Evolutionary conservation across 2,888 invertebrate genomes (phyloP).

Genomic region (Acanthosepion pharaonis): DNA sequence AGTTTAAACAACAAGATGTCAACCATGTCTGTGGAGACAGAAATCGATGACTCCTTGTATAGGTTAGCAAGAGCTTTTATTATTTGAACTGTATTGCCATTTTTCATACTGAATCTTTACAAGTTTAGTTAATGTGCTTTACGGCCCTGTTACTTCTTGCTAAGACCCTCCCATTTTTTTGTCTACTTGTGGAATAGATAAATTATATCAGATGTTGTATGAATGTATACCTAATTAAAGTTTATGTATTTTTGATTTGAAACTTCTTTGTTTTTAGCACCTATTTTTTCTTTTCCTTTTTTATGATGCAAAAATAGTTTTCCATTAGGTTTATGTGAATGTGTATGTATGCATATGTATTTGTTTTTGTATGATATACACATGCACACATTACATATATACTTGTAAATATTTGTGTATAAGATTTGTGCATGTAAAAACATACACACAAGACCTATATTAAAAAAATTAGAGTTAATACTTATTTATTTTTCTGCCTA

Average conservation of each 20-base stretch:
- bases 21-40: slow-evolving; percentile 64
- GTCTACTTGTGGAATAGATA: background rate
- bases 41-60: slow-evolving; percentile 73
- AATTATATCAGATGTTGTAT: background rate
- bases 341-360: too few relatives aligned
- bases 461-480: too few relatives aligned
- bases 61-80: slow-evolving; percentile 61
- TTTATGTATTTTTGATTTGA: background rate
- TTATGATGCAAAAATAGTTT: too few relatives aligned
- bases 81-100: background rate
- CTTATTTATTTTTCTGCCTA: too few relatives aligned
- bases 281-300: too few relatives aligned
- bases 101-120: background rate
- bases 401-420: too few relatives aligned
- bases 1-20: background rate
- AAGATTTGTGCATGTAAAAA: too few relatives aligned
- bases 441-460: too few relatives aligned
- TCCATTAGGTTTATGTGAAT: too few relatives aligned
- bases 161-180: background rate
- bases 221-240: background rate
- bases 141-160: background rate
- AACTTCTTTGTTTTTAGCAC: too few relatives aligned
- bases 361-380: too few relatives aligned
- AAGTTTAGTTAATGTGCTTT: background rate
- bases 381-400: too few relatives aligned